Conservation (phyloP, 2,113 vertebrate species). For the Falco punctatus region DNA sequence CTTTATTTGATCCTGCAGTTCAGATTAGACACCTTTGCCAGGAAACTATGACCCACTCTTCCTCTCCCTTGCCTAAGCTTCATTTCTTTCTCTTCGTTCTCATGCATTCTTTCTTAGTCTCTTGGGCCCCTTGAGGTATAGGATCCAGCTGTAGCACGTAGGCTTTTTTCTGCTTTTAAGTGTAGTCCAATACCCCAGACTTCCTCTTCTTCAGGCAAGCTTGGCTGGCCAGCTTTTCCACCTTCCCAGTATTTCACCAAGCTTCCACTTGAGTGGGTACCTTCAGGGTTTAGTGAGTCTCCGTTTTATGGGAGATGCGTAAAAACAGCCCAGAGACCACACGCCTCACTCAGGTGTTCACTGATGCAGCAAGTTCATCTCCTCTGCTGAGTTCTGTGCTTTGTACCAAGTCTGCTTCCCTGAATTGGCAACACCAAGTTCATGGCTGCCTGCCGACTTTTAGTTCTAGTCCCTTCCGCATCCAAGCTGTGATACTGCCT, state of each 20-base stretch:
- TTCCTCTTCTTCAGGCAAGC: neutral
- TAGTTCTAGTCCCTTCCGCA: neutral
- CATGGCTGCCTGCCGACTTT: neutral
- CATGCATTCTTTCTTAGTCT: neutral
- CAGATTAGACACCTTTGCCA: neutral
- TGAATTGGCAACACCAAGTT: neutral
- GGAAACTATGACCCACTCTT: neutral
- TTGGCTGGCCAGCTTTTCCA: neutral
- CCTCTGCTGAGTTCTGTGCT: neutral
- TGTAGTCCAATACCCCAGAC: neutral
- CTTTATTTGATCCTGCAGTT: neutral
- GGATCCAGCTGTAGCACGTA: neutral
- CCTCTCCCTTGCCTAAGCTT: neutral
- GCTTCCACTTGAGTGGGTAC: neutral
- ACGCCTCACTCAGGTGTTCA: neutral
- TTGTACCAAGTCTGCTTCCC: neutral
- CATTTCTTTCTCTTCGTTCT: neutral
- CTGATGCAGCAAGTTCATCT: neutral
- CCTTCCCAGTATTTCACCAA: neutral
- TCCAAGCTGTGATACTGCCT: neutral
- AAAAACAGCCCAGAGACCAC: neutral
- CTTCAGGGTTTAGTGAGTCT: neutral
- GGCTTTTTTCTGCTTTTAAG: constrained; percentile 23
- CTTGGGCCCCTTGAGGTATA: neutral
- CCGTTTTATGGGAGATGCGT: neutral